Conservation (phyloP, 2,797 vertebrate genomes). For the Sus cebifrons region DNA sequence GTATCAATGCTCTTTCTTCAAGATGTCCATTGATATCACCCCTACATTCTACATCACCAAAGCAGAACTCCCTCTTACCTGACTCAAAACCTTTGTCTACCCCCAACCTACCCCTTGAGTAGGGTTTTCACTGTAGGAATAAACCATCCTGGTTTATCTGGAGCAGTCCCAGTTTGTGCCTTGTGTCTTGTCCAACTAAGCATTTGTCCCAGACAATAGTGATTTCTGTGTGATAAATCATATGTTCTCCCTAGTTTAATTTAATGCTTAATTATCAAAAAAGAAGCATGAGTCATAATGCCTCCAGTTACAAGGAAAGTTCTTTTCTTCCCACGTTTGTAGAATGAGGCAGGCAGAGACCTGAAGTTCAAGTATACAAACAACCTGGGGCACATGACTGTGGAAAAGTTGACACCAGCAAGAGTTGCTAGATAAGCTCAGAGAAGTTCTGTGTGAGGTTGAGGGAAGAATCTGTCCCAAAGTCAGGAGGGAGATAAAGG, state of each 20-base stretch:
- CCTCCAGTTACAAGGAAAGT: neutral
- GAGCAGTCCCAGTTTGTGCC: neutral
- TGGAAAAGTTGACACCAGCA: neutral
- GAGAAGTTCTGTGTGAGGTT: neutral
- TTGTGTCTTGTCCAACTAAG: neutral
- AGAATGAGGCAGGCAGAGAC: neutral
- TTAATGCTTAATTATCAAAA: conserved; percentile 58
- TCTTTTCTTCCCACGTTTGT: conserved; percentile 36
- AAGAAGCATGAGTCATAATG: neutral
- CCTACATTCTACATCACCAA: neutral
- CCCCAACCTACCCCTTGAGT: neutral
- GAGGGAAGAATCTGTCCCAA: neutral
- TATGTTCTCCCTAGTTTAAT: neutral
- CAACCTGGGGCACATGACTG: neutral
- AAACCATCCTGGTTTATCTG: neutral
- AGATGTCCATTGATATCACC: neutral
- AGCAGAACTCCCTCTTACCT: neutral
- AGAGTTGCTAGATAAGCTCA: neutral
- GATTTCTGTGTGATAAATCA: conserved; percentile 51
- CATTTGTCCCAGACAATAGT: neutral
- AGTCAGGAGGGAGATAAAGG: neutral
- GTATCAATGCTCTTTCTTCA: neutral
- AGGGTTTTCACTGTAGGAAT: neutral
- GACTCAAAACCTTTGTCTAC: neutral
- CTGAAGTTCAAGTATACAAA: neutral